Evolutionary conservation across 1,140 invertebrate genomes (phyloP).

Genomic region (Ceratoteleas bidentatus): DNA sequence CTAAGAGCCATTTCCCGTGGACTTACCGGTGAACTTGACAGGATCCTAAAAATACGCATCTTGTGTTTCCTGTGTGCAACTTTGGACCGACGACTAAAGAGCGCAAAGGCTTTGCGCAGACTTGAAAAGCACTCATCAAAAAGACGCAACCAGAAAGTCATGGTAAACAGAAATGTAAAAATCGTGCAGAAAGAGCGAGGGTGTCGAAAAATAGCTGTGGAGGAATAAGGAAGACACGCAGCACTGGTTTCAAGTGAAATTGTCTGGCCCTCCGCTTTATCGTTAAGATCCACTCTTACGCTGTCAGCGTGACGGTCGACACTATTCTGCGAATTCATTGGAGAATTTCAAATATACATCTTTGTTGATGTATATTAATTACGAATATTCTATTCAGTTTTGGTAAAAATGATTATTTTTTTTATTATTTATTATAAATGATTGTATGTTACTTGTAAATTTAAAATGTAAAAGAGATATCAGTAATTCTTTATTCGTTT

Average conservation of each 20-base stretch:
- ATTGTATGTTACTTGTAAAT: too few relatives aligned
- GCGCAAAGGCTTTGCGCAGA: constrained; percentile 18
- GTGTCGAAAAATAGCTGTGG: constrained; percentile 17
- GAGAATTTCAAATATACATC: too few relatives aligned
- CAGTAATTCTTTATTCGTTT: too few relatives aligned
- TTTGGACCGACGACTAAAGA: constrained; percentile 22
- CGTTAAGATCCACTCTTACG: constrained; percentile 11
- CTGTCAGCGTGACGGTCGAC: constrained; percentile 18
- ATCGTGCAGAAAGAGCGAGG: constrained; percentile 15
- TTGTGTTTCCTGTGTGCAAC: constrained; percentile 36
- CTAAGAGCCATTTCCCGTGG: constrained; percentile 25
- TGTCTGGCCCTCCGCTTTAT: constrained; percentile 35
- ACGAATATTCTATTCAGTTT: too few relatives aligned
- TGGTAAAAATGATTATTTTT: too few relatives aligned
- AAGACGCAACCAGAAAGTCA: constrained; percentile 24
- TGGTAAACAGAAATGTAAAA: constrained; percentile 19
- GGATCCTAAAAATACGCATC: constrained; percentile 36
- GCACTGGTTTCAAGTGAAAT: constrained; percentile 24
- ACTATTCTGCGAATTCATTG: not conserved
- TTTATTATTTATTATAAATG: too few relatives aligned
- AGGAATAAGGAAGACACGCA: constrained; percentile 16
- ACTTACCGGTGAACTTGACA: constrained; percentile 40
- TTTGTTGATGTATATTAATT: too few relatives aligned
- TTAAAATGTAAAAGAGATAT: too few relatives aligned
- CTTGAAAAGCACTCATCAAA: constrained; percentile 23